Evolutionary conservation across 2,113 vertebrate species (phyloP).

Genomic region (Paradoxurus hermaphroditus): DNA sequence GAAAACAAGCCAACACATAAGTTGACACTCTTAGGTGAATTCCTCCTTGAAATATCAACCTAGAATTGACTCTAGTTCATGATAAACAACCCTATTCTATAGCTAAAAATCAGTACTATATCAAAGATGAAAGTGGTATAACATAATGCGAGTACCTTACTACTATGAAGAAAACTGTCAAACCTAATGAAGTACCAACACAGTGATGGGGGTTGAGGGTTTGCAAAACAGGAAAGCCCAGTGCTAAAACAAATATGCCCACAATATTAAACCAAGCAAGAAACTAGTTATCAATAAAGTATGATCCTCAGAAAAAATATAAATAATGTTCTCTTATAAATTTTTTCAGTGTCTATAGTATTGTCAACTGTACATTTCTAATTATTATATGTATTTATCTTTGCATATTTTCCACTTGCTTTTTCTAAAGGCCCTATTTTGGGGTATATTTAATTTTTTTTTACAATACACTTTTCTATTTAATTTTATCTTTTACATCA

Average conservation of each 20-base stretch:
- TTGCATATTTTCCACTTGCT: neutral
- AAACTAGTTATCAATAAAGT: slow-evolving; percentile 3
- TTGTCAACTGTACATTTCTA: neutral
- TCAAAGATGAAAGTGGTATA: neutral
- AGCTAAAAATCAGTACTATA: neutral
- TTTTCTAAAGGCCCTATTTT: neutral
- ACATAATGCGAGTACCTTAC: neutral
- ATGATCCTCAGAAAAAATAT: neutral
- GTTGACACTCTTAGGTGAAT: neutral
- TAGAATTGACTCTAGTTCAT: neutral
- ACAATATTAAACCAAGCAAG: neutral
- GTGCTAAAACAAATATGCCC: neutral
- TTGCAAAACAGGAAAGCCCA: neutral
- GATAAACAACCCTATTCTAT: neutral
- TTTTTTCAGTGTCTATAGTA: neutral
- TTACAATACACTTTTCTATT: neutral
- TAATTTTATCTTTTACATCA: neutral
- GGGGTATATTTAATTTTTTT: neutral
- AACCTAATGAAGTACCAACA: neutral
- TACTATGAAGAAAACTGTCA: neutral
- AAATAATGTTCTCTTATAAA: neutral
- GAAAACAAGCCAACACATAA: neutral
- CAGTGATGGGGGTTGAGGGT: neutral
- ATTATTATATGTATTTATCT: neutral
- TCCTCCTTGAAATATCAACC: neutral